Evolutionary conservation across 1,140 invertebrate genomes (phyloP).

Genomic region (Drosophila truncata): DNA sequence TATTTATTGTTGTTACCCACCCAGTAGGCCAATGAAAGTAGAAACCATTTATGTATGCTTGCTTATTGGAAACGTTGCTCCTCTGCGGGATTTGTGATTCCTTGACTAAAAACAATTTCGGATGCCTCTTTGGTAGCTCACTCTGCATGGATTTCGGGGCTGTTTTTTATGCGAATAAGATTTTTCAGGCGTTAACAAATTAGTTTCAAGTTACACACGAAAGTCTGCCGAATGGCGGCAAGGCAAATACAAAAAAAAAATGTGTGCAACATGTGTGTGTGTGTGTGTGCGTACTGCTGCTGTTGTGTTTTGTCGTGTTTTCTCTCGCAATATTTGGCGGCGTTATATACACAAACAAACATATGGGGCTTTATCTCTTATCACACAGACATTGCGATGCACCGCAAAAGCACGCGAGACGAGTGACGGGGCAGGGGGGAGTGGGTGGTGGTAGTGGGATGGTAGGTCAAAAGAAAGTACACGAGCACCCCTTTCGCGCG

Average conservation of each 20-base stretch:
- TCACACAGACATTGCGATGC: constrained; percentile 73
- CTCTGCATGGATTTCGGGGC: constrained; percentile 25
- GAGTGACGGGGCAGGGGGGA: constrained; percentile 1
- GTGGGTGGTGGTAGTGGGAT: constrained; percentile 2
- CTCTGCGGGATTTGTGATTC: constrained; percentile 61
- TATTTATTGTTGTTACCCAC: constrained; percentile 50
- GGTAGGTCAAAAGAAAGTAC: constrained; percentile 74
- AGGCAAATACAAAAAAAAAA: neutral
- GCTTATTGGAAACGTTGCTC: constrained; percentile 69
- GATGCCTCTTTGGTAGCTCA: constrained; percentile 49
- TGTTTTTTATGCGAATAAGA: constrained; percentile 18
- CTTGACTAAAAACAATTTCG: constrained; percentile 59
- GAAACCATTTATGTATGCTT: constrained; percentile 85
- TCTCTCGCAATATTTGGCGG: constrained; percentile 40
- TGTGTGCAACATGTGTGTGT: constrained; percentile 74
- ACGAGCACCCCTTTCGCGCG: constrained; percentile 81
- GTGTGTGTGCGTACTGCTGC: neutral
- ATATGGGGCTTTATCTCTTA: constrained; percentile 70
- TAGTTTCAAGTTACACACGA: constrained; percentile 40
- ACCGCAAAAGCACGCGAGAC: constrained; percentile 16
- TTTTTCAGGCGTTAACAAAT: constrained; percentile 44
- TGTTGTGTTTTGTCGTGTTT: constrained; percentile 22
- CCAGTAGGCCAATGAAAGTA: constrained; percentile 85
- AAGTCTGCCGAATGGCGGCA: constrained; percentile 28
- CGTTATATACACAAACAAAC: constrained; percentile 63